A percentile compares a stretch with the other conserved stretches of the same genome.
These are phyloP conservation scores for Schizothorax lantsangensis DNA, from an alignment of 2,797 vertebrate species.

Conservation along the genomic window DNA sequence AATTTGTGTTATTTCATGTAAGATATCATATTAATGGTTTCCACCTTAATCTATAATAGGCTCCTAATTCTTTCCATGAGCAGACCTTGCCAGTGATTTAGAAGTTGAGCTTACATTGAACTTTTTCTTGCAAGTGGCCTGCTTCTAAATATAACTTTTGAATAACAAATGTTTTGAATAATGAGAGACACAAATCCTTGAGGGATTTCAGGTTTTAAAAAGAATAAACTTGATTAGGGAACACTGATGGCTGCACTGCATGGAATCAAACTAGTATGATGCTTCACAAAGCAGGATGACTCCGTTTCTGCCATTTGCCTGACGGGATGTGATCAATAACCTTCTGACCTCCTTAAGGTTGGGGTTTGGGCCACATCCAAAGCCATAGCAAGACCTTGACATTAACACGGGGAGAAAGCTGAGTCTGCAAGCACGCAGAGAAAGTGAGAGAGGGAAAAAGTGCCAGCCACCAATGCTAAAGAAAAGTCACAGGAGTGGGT, in stretches of 20 bases:
- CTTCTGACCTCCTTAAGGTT: constrained; percentile 57
- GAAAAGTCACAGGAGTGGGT: constrained; percentile 38
- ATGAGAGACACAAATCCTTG: constrained; percentile 1
- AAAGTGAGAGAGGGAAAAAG: constrained; percentile 46
- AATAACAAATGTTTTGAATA: constrained; percentile 12
- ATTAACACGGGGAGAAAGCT: constrained; percentile 58
- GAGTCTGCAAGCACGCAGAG: constrained; percentile 51
- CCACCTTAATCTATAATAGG: constrained; percentile 5
- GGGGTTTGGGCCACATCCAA: constrained; percentile 60
- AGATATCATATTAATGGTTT: not conserved
- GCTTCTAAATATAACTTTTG: constrained; percentile 18
- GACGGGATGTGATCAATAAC: constrained; percentile 57
- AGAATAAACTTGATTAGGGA: not conserved
- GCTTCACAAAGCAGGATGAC: constrained; percentile 2
- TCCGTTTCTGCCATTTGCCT: constrained; percentile 56
- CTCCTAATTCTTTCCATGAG: not conserved
- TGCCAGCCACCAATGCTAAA: constrained; percentile 13
- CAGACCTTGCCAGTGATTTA: not conserved
- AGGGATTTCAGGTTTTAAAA: constrained; percentile 17
- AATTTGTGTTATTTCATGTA: not conserved
- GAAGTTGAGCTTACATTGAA: not conserved
- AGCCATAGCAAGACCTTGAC: constrained; percentile 59
- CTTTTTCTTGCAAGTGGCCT: not conserved
- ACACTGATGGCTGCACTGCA: not conserved
- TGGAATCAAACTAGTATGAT: not conserved